Base-by-base conservation (phyloP, 2,113 vertebrate genomes). In the Blennius ocellaris region DNA sequence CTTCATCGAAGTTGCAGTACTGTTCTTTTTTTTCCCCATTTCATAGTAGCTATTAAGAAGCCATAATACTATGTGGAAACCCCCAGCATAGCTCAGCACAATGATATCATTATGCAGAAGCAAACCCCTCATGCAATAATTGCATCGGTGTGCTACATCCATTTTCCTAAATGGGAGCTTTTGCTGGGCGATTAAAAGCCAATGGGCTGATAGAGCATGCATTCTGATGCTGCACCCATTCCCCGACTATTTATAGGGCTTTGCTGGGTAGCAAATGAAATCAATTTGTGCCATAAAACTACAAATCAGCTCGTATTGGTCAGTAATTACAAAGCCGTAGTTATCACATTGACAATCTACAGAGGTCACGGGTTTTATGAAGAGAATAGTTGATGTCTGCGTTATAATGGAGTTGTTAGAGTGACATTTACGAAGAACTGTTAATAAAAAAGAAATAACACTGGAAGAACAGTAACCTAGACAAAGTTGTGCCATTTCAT, bases 151-250 rank as follows among this genome's bases (percentile, higher is more conserved):
- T 78, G 80, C 81, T 70, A 80, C 86, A 90, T 92, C 69, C 85
- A 91, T 90, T 89, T 87, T 78, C 83, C 84, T 89, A 92, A 91
- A 92, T 91, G 86, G 82, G 74, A 66, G 55, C 76, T 84, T 90
- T 91, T 81, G 78, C 88, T 57, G 60, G 80, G 59, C 76, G 85
- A 92, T 92, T 93, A 92, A 91, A 90, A 90, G 78, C 88, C 83
- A 90, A 83, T 84, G 81, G 77, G 53, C 80, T 86, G 82, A 80
- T 77, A 50, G 65, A 90, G 55, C 66, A 71, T 56, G 73, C 70
- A 63, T 81, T 73, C 65, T 78, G 79, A 73, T 37, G n/a, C 76
- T 51, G 9, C 38, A 64, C 84, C 78, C 76, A 83, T 79, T 84
- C 80, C 69, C 48, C 36, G 15, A 57, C 75, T 87, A 82, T 88